phyloP scores from a whole-genome alignment of 2,113 vertebrate species.

The Morphnarchus princeps region DNA sequence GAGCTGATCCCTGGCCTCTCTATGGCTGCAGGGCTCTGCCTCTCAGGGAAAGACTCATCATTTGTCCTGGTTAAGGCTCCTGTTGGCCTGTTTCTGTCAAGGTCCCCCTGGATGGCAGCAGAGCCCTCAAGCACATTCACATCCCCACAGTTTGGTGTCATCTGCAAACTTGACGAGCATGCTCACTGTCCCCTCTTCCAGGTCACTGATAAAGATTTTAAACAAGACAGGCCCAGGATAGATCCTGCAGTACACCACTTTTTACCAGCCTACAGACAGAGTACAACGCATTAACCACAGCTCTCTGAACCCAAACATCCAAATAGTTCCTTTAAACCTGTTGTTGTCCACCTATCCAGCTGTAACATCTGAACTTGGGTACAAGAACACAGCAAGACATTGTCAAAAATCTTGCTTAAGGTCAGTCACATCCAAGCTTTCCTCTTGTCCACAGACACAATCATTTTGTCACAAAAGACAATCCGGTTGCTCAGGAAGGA shows the following conservation, averaged over 20 bases:
- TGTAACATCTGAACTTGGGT: not conserved
- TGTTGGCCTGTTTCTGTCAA: not conserved
- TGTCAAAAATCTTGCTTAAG: not conserved
- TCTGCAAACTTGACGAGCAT: fast-evolving
- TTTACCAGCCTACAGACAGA: not conserved
- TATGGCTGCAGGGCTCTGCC: not conserved
- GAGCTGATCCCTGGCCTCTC: not conserved
- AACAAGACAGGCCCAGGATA: not conserved
- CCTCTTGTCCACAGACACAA: not conserved
- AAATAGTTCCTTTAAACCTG: not conserved
- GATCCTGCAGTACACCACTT: not conserved
- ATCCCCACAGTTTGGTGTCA: not conserved
- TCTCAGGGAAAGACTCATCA: not conserved
- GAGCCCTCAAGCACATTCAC: not conserved
- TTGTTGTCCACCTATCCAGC: not conserved
- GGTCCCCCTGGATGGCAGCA: not conserved
- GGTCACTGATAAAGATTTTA: not conserved
- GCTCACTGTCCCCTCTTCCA: not conserved
- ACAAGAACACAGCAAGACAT: not conserved
- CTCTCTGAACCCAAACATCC: not conserved
- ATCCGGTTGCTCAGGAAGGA: not conserved
- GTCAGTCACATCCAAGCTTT: not conserved
- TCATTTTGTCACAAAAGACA: not conserved
- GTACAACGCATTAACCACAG: not conserved
- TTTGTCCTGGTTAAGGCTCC: not conserved